phyloP scores from a whole-genome alignment of 1,140 invertebrate species.

The Archivesica marissinica region DNA sequence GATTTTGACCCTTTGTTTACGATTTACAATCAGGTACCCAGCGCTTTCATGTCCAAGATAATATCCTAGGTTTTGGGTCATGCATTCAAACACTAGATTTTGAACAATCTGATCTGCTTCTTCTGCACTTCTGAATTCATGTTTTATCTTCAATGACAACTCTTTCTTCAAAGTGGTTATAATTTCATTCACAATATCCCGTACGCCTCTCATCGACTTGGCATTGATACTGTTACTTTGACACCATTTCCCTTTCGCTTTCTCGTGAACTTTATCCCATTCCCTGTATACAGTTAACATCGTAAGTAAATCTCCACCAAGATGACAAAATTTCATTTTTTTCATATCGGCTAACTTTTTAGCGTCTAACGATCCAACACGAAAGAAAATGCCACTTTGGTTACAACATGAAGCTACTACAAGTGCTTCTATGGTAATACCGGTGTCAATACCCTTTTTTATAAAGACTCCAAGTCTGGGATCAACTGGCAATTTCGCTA shows the following conservation, averaged over 20 bases:
- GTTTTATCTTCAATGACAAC: slow-evolving; percentile 46
- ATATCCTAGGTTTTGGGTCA: slow-evolving; percentile 66
- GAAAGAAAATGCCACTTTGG: slow-evolving; percentile 71
- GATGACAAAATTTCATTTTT: slow-evolving; percentile 90
- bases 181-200: slow-evolving; percentile 74
- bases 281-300: slow-evolving; percentile 94
- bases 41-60: slow-evolving; percentile 75
- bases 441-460: slow-evolving; percentile 65
- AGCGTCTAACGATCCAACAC: slow-evolving; percentile 85
- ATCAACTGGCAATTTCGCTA: slow-evolving; percentile 78
- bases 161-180: slow-evolving; percentile 71
- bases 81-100: slow-evolving; percentile 68
- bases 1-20: slow-evolving; percentile 70
- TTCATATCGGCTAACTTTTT: slow-evolving; percentile 86
- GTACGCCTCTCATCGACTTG: slow-evolving; percentile 70
- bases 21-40: slow-evolving; percentile 70
- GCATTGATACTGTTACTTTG: slow-evolving; percentile 75
- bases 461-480: slow-evolving; percentile 72
- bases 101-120: slow-evolving; percentile 56
- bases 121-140: slow-evolving; percentile 63
- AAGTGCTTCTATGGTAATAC: slow-evolving; percentile 87
- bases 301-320: slow-evolving; percentile 96
- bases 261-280: slow-evolving; percentile 70
- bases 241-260: slow-evolving; percentile 75
- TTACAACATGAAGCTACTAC: slow-evolving; percentile 71